These are phyloP conservation scores for Liparis tanakae DNA, from an alignment of 2,797 vertebrate genomes.

Conservation along the genomic window DNA sequence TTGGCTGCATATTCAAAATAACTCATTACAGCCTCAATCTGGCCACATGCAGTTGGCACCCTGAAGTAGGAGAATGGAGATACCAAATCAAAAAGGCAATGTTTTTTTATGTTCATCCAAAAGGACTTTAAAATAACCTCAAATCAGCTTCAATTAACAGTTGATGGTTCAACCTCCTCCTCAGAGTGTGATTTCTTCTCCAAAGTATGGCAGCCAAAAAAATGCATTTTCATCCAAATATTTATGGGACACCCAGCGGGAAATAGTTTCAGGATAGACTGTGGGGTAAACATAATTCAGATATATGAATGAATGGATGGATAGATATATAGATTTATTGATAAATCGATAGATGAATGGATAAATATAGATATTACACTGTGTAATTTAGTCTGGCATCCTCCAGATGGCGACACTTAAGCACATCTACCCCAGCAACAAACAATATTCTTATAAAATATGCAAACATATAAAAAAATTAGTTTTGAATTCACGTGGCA, in stretches of 20 bases:
- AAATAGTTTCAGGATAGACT: not conserved
- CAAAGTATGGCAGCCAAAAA: conserved; percentile 15
- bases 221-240: conserved; percentile 20
- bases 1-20: conserved; percentile 41
- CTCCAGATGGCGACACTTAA: conserved; percentile 64
- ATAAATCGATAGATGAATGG: not conserved
- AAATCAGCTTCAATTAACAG: conserved; percentile 42
- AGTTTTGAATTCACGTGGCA: conserved; percentile 23
- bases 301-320: not conserved
- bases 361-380: conserved; percentile 3
- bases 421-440: conserved; percentile 37
- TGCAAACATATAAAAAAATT: not conserved
- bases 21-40: conserved; percentile 36
- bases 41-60: conserved; percentile 44
- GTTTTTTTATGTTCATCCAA: conserved; percentile 44
- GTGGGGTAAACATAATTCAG: not conserved
- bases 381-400: conserved; percentile 37
- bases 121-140: conserved; percentile 46
- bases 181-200: conserved; percentile 23
- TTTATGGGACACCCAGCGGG: conserved; percentile 18
- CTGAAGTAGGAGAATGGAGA: conserved; percentile 25
- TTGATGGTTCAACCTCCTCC: conserved; percentile 39
- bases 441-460: not conserved
- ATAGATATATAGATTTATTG: not conserved
- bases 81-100: conserved; percentile 28